Base-by-base conservation (phyloP, 2,113 vertebrate species). In the Sinosuthora webbiana region DNA sequence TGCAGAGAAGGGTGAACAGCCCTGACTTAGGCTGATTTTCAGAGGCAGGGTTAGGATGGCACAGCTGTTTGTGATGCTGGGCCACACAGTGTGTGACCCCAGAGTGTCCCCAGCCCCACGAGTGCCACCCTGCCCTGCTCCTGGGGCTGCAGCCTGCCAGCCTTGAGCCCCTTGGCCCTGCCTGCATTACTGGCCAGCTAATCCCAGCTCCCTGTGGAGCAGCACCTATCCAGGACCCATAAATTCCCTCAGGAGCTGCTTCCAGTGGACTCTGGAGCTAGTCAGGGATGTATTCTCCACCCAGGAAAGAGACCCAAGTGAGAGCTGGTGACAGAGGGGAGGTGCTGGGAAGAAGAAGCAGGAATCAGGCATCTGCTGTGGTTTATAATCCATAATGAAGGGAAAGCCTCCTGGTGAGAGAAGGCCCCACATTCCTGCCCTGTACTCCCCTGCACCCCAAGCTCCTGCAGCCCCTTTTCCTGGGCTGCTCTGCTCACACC, bases 301-400 rank as follows among this genome's bases (percentile, higher is more conserved):
- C n/a, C 64, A 57, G 37, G 25, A 19, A 49, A 60, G 37, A 45
- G 5, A 62, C 17, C 39, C 62, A 11, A 42, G 27, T 24, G 62
- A 42, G 30, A 53, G 18, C 18, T 83, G 67, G 17, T 59, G 56
- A 6, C 64, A 68, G n/a, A 15, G n/a, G 17, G 7, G 27, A 65
- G 14, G 30, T 37, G 52, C 52, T 55, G 52, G 37, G 24, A 77
- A 47, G 42, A 80, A 59, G 37, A 18, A 62, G 44, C 33, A 88
- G 75, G 39, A 47, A 31, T 13, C 39, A 25, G 45, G 50, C 35
- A 35, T 59, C 70, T 73, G 24, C 41, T 31, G 12, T 15, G 23
- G 33, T 18, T 18, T 50, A 6, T n/a, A 7, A 71, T 9, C 49
- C 11, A 4, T 1, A 57, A 13, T 0, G 2, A 31, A 1, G 68